Base-by-base conservation (phyloP, 2,113 vertebrate species). In the Clupea harengus region DNA sequence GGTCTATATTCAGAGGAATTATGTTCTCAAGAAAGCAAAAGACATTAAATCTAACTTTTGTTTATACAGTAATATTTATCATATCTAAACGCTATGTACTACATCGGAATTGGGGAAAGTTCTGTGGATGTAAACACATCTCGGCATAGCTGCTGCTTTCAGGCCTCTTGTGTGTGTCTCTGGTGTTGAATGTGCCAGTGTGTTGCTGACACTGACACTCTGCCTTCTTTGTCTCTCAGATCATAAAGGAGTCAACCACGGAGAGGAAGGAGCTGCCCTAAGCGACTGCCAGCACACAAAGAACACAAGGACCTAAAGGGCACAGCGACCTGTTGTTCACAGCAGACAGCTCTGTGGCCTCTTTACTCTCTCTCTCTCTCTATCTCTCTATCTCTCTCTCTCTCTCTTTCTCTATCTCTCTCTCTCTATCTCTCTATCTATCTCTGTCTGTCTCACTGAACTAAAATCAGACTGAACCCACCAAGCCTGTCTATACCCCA, bases 241-340 rank as follows among this genome's bases (percentile, higher is more conserved):
- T 96, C 89, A 95, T 95, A 86, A 95, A 95, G 86, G 95, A 96
- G 83, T 94, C 94, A 3, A 94, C 93, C 22, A 92, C 94, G 1
- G 95, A 95, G 85, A 93, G 93, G 85, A 95, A 95, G 88, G 95
- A 95, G 86, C 89, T 95, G 84, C 93, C 95, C 8, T 96, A 83
- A 94, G 88, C 72, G 4, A 1, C 7, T 67, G 7, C 64, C 2
- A 28, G 32, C 10, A 2, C 72, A 78, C 72, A 78, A 39, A 78
- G 25, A 15, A 78, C 72, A 18, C 28, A 39, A 17, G 13, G 72
- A 78, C 32, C 39, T 78, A 17, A 78, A 39, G 72, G 39, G 72
- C 64, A 72, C 64, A 72, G 25, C 13, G 10, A 25, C 25, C 64
- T 13, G 25, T 32, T 72, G 64, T 32, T 72, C 64, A 72, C 25